Percentiles rank a stretch among this genome's conserved stretches.
phyloP scores from a whole-genome alignment of 1,140 invertebrate species.

The Orius insidiosus region DNA sequence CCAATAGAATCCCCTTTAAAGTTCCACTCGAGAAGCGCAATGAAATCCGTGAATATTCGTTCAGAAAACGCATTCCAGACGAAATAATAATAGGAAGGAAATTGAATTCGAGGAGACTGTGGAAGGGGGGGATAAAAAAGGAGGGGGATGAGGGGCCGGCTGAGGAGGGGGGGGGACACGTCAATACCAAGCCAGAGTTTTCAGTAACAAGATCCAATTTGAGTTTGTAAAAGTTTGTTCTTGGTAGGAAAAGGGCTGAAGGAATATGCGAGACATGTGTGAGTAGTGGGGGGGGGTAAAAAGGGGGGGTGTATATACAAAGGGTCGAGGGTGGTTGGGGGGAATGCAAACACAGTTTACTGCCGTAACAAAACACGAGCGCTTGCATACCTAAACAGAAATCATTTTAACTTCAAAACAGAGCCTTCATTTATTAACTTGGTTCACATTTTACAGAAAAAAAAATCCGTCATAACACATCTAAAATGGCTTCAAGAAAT shows the following conservation, averaged over 20 bases:
- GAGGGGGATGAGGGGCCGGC: constrained; percentile 7
- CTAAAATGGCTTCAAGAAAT: too few relatives aligned
- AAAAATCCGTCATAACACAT: too few relatives aligned
- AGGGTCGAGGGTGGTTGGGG: background rate
- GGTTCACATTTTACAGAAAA: background rate
- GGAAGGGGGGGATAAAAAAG: background rate
- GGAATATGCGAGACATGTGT: constrained; percentile 9
- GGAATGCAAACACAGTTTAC: constrained; percentile 11
- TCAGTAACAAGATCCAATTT: constrained; percentile 18
- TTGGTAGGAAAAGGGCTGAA: constrained; percentile 3
- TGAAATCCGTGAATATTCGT: too few relatives aligned
- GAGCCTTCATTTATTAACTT: background rate
- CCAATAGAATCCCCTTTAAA: too few relatives aligned
- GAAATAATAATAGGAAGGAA: constrained; percentile 14
- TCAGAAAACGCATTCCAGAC: too few relatives aligned
- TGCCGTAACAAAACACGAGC: constrained; percentile 3
- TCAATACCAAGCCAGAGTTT: constrained; percentile 18
- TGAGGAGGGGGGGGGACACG: constrained; percentile 12
- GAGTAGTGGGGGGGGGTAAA: background rate
- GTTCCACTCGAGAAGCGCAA: too few relatives aligned
- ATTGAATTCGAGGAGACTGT: constrained; percentile 11
- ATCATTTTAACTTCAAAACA: background rate
- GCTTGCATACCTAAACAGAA: constrained; percentile 10
- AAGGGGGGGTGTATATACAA: background rate
- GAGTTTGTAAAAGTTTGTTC: constrained; percentile 19